Evolutionary conservation across 2,888 invertebrate genomes (phyloP), one percentile per base, ranked within the genome.

Genomic region (Drosophila paucipuncta): DNA sequence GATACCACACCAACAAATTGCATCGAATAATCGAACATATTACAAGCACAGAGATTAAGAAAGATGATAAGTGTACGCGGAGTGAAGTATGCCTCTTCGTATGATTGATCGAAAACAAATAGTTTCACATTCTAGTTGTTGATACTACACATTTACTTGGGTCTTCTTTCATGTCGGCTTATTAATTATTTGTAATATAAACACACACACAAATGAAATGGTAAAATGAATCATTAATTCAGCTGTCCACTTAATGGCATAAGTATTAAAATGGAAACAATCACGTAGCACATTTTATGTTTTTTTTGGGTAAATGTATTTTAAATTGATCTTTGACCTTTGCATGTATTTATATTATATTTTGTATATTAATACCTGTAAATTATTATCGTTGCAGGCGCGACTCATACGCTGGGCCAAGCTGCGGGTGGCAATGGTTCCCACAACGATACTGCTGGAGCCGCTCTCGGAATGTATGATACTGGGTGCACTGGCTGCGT

Each of bases 381-480:
- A 10, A 16, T 47, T 13, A 1, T 5, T 52, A 28, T 58, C n/a
- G 1, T 72, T 72, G 2, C 98, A 98, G 93, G 96, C 96, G 59
- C 95, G 99, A 57, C 94, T 97, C 68, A 95, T 95, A 82, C 95
- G 99, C 85, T 99, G 99, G 99, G 97, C 98, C 63, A 98, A 99
- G 92, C 94, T 99, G 55, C 95, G 99, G 61, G 96, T 98, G 72
- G 98, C 99, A 18, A 99, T 99, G 98, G 95, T 99, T 76, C 99
- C 99, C 1, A 95, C 96, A 41, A 97, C 97, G 52, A 97, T 98
- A 78, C 91, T 99, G 50, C 94, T 99, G 75, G 99, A 99, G 94
- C 99, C 99, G 0, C 94, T 99, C 55, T 97, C 97, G 60, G 99
- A 99, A 94, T 99, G 99, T 93, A 95, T 99, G 94, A 95, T 99